These are phyloP conservation scores for Macheiramphus alcinus DNA, from an alignment of 2,113 vertebrate species.

Conservation along the genomic window DNA sequence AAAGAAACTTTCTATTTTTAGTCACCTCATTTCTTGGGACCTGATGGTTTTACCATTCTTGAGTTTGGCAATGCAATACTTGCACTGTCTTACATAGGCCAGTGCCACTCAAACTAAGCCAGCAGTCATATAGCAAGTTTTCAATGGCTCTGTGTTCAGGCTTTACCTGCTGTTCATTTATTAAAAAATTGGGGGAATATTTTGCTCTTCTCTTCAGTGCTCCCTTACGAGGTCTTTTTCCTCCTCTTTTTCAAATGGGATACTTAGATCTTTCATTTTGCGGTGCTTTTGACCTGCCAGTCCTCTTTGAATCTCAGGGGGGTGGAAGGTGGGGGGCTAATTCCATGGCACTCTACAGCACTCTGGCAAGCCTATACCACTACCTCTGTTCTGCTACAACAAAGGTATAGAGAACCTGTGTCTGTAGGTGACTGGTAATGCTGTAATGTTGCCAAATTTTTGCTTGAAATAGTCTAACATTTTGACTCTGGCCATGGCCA, in stretches of 20 bases:
- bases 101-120: background rate
- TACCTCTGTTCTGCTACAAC: background rate
- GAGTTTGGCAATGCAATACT: background rate
- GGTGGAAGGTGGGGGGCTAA: too few relatives aligned
- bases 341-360: background rate
- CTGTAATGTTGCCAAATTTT: background rate
- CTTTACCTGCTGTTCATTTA: background rate
- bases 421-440: background rate
- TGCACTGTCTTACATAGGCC: background rate
- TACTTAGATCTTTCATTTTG: background rate
- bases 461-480: background rate
- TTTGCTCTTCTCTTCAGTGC: background rate
- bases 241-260: background rate
- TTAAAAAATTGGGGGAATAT: background rate
- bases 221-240: background rate
- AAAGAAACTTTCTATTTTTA: background rate
- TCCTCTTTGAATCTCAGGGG: background rate
- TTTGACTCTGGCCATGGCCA: background rate
- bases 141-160: background rate
- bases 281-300: background rate
- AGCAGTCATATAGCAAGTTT: background rate
- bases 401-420: rapidly evolving
- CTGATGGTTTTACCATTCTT: background rate
- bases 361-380: background rate
- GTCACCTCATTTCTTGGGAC: background rate